phyloP scores from a whole-genome alignment of 2,888 invertebrate species.

The Drosophila engyochracea region DNA sequence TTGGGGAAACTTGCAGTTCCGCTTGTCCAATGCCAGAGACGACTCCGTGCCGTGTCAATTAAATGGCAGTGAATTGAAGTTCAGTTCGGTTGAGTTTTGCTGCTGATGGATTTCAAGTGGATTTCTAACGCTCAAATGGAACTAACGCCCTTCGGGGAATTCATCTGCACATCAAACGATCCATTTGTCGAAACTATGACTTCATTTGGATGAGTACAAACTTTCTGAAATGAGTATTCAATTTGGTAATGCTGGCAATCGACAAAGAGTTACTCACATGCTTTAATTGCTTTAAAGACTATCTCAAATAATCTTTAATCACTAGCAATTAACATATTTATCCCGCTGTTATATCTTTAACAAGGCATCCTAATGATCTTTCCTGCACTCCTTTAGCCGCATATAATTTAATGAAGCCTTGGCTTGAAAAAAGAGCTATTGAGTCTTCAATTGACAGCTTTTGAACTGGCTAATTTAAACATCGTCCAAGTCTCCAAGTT shows the following conservation, averaged over 20 bases:
- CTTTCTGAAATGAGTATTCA: not conserved
- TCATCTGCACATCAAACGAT: not conserved
- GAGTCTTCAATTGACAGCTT: not conserved
- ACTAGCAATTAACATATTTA: too few species aligned
- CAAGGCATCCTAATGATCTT: not conserved
- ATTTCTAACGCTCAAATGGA: conserved; percentile 14
- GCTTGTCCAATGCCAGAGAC: conserved; percentile 51
- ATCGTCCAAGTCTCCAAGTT: not conserved
- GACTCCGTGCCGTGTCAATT: conserved; percentile 53
- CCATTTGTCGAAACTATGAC: not conserved
- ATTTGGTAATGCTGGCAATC: not conserved
- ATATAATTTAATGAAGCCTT: not conserved
- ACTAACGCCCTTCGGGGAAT: conserved; percentile 37
- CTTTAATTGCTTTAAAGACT: not conserved
- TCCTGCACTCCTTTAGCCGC: not conserved
- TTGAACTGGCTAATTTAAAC: not conserved
- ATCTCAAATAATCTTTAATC: too few species aligned
- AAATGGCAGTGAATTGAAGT: conserved; percentile 43
- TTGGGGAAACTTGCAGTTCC: conserved; percentile 56
- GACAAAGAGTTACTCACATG: not conserved
- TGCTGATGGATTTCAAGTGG: conserved; percentile 32
- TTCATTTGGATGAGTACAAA: not conserved
- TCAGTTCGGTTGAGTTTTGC: conserved; percentile 17
- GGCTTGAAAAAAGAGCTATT: not conserved
- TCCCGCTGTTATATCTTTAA: accelerated